Evolutionary conservation across 2,888 invertebrate genomes (phyloP).

Genomic region (Xanthorhoe designata): DNA sequence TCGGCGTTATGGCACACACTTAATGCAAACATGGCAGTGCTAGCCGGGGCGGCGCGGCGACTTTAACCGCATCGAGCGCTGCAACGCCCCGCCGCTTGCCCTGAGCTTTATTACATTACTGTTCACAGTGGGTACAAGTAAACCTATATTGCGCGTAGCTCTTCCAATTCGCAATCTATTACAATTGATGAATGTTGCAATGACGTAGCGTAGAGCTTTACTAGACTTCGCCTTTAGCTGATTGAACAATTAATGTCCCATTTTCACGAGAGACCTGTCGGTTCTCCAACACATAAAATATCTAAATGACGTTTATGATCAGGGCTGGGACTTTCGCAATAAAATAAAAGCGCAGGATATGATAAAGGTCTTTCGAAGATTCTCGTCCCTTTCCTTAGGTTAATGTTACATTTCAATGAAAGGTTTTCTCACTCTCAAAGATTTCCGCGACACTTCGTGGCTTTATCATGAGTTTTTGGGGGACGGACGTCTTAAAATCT

Average conservation of each 20-base stretch:
- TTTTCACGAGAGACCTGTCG: slow-evolving; percentile 43
- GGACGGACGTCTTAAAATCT: slow-evolving; percentile 21
- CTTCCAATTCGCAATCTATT: slow-evolving; percentile 37
- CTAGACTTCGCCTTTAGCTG: slow-evolving; percentile 44
- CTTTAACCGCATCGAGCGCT: slow-evolving; percentile 42
- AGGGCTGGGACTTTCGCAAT: slow-evolving; percentile 35
- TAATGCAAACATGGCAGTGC: slow-evolving; percentile 62
- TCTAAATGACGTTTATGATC: slow-evolving; percentile 43
- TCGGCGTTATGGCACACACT: too few relatives aligned
- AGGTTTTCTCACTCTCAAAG: neutral
- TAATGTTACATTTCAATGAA: slow-evolving; percentile 12
- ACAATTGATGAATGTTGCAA: slow-evolving; percentile 35
- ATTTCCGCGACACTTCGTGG: slow-evolving; percentile 17
- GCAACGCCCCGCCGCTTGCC: slow-evolving; percentile 32
- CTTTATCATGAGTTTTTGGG: slow-evolving; percentile 22
- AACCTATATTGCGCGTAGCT: slow-evolving; percentile 30
- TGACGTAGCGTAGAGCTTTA: slow-evolving; percentile 34
- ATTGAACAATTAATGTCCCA: slow-evolving; percentile 45
- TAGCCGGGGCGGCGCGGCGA: slow-evolving; percentile 56
- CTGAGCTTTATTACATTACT: slow-evolving; percentile 48
- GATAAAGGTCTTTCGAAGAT: slow-evolving; percentile 15
- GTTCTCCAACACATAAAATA: slow-evolving; percentile 41
- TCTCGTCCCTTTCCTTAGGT: slow-evolving; percentile 9
- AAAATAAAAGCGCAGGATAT: slow-evolving; percentile 31
- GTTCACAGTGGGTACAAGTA: slow-evolving; percentile 25